Conservation (phyloP, 1,140 invertebrate genomes). For the Macrobrachium rosenbergii region DNA sequence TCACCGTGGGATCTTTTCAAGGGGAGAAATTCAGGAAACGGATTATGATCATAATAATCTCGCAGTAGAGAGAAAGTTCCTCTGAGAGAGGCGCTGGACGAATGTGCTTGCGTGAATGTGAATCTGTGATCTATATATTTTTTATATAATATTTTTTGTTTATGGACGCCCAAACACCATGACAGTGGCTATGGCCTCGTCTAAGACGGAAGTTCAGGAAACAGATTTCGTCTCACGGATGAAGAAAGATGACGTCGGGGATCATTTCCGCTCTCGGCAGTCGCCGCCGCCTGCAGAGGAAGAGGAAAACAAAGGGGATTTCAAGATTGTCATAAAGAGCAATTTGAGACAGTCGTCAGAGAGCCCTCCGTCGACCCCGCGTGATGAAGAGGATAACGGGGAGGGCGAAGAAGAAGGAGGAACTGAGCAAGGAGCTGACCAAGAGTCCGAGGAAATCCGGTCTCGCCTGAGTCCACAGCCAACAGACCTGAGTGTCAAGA, state of each 20-base stretch:
- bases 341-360: no score
- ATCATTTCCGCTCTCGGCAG: background rate
- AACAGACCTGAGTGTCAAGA: constrained; percentile 48
- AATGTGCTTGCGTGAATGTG: background rate
- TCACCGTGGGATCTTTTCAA: constrained; percentile 35
- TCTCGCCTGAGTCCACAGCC: constrained; percentile 12
- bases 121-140: constrained; percentile 1
- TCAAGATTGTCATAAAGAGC: no score
- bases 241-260: constrained; percentile 35
- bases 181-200: constrained; percentile 62
- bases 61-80: constrained; percentile 1
- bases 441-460: background rate
- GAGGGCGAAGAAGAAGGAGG: background rate
- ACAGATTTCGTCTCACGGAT: constrained; percentile 14
- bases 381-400: constrained; percentile 3
- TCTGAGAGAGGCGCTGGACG: no score
- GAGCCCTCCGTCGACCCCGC: no score
- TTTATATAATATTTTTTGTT: constrained; percentile 4
- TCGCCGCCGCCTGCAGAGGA: background rate
- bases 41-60: constrained; percentile 34
- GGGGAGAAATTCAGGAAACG: constrained; percentile 48
- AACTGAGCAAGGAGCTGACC: background rate
- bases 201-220: constrained; percentile 55
- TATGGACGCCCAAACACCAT: constrained; percentile 40
- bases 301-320: background rate